A percentile compares a stretch with the other conserved stretches of the same genome.
Conservation (phyloP, 2,888 invertebrate species). For the Meghimatium bilineatum region DNA sequence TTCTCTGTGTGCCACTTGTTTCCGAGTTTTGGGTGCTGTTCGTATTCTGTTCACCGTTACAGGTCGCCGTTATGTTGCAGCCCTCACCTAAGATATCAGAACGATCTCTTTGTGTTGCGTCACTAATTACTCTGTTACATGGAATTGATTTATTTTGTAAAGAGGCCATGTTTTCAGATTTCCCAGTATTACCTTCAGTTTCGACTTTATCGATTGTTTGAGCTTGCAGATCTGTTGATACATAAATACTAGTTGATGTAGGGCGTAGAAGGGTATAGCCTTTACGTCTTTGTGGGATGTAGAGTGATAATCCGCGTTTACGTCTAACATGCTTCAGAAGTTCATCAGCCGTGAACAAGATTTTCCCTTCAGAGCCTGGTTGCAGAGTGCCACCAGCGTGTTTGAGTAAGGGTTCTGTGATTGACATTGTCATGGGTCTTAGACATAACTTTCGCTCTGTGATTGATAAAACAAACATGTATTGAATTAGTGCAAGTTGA, state of each 20-base stretch:
- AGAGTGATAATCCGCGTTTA: neutral
- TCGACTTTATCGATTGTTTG: neutral
- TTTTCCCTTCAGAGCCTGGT: neutral
- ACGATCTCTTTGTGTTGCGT: neutral
- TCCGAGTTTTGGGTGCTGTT: neutral
- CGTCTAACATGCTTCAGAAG: neutral
- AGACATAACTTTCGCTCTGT: neutral
- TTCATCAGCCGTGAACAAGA: slow-evolving; percentile 15
- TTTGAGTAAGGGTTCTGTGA: slow-evolving; percentile 6
- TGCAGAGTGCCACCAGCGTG: neutral
- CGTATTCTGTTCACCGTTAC: neutral
- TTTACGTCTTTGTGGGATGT: neutral
- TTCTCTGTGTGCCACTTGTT: neutral
- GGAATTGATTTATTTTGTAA: neutral
- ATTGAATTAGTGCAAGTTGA: neutral
- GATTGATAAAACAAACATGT: neutral
- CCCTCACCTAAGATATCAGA: neutral
- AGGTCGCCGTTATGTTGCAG: neutral
- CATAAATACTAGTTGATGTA: neutral
- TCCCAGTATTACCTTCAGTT: neutral
- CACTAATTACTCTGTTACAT: neutral
- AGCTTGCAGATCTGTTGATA: neutral
- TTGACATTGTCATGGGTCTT: neutral
- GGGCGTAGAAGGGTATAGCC: neutral
- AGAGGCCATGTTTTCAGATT: neutral